Evolutionary conservation across 35 echinoderm and acorn worm genomes (phyloP).

Genomic region (Heliocidaris tuberculata): DNA sequence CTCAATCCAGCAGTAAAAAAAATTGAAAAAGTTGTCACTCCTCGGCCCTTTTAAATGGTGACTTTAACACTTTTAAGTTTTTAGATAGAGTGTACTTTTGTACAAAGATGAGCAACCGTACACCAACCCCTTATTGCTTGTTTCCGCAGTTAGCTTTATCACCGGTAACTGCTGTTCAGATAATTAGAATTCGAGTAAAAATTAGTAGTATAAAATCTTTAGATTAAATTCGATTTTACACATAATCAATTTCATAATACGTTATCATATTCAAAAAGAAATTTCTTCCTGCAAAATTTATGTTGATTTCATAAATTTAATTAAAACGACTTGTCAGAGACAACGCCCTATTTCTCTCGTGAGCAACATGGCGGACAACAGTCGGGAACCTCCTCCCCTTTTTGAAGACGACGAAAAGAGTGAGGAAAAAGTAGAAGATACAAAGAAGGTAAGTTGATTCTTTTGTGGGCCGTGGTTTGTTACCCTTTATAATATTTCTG

Average conservation of each 20-base stretch:
- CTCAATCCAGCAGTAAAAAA: too few species aligned
- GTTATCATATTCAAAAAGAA: neutral
- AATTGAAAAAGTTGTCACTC: too few species aligned
- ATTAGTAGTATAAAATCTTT: neutral
- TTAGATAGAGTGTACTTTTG: too few species aligned
- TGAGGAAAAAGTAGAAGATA: slow-evolving; percentile 35
- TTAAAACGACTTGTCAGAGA: neutral
- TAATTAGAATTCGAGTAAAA: neutral
- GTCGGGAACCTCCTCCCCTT: slow-evolving; percentile 59
- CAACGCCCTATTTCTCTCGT: slow-evolving; percentile 36
- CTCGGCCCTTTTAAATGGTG: too few species aligned
- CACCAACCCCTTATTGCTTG: neutral
- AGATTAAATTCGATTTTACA: too few species aligned
- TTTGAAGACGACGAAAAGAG: slow-evolving; percentile 54
- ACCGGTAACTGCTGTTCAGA: neutral
- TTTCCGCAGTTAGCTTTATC: neutral
- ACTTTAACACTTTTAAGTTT: too few species aligned
- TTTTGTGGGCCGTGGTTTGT: too few species aligned
- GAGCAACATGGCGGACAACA: slow-evolving; percentile 58
- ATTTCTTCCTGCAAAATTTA: neutral
- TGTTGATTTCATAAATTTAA: neutral
- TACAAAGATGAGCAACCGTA: too few species aligned
- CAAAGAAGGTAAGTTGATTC: neutral
- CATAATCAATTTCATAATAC: too few species aligned
- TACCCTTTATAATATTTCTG: neutral